Base-by-base conservation (phyloP, 35 echinoderm and acorn worm genomes). In the Anneissia japonica region DNA sequence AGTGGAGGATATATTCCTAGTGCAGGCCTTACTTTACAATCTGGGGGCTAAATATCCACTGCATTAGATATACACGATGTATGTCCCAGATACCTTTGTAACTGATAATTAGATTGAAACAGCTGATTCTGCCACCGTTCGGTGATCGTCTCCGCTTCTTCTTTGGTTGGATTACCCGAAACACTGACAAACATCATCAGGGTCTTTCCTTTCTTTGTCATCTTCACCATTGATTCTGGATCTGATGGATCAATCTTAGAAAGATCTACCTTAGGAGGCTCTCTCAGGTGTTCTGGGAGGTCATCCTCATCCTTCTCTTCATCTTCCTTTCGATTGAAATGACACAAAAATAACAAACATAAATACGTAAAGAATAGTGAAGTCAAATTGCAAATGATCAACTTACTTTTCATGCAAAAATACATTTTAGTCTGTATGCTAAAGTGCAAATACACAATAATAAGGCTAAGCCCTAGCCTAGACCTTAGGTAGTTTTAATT, bases 251-350 rank as follows among this genome's bases (percentile, higher is more conserved):
- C 86, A 0, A 97, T 64, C 73, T 97, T 91, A 30, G 89, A 93
- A 23, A 97, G 46, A 79, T 97, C 95, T 32, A 97, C 46, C 72
- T 90, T 88, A 28, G 91, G 88, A 23, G 77, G 80, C 46, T 88
- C 89, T 83, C 79, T 84, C 74, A 91, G 81, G 51, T 97, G 92
- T 34, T 90, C 89, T 40, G 79, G 45, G 11, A 97, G 64, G 30
- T 97, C 95, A 89, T 97, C 95, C 3, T 92, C 91, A 79, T 97
- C 89, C 34, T 86, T 75, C 34, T 97, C 89, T 82, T 95, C 94
- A 37, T 97, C 95, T 55, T 91, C 91, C 75, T 93, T 77, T 23
- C 51, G n/a, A n/a, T n/a, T n/a, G n/a, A n/a, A n/a, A n/a, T n/a
- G n/a, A n/a, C n/a, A n/a, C n/a, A n/a, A n/a, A n/a, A n/a, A n/a